Base-by-base conservation (phyloP, 2,888 invertebrate genomes). In the Andricus quercusramuli region DNA sequence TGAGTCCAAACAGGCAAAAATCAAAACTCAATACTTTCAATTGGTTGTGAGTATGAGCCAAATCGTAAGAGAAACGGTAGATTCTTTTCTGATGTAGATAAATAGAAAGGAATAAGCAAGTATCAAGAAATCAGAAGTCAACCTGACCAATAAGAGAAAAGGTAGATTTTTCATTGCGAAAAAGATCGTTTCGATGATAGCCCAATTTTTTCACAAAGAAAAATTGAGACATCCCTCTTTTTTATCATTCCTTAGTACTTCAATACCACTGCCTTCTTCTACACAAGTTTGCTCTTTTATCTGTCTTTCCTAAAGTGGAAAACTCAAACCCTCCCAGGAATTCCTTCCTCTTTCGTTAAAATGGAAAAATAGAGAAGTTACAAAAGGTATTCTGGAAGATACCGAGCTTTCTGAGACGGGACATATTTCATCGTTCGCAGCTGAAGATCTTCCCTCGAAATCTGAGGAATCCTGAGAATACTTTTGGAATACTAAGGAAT, bases 281-380 rank as follows among this genome's bases (percentile, higher is more conserved):
- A 13, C 11, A 22, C 15, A 70, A 70, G 70, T 70, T 70, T 4
- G 70, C 29, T 70, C 25, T 70, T 70, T 51, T n/a, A 51, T 70
- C 29, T 51, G 47, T 70, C 17, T 29, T 70, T 51, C 9, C 22
- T 70, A 51, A 70, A 70, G 70, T 70, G 29, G n/a, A 51, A 70
- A 70, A 70, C 70, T 70, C 29, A 29, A 47, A 70, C 68, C 8
- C 47, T 47, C 17, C 25, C 6, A 25, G 25, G 47, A 70, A 70
- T 70, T 32, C 13, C 29, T 20, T 70, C 5, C 29, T 70, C 22
- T 70, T 70, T 51, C 6, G 70, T 9, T 25, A 29, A 70, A 70
- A 70, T 68, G 25, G 15, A 29, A 70, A 51, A 70, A 70, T 51
- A 51, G 17, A 51, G n/a, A 70, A 70, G 29, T 70, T 51, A 51